Evolutionary conservation across 2,888 invertebrate species (phyloP), one percentile per base, ranked within the genome.

Genomic region (Timandra comae): DNA sequence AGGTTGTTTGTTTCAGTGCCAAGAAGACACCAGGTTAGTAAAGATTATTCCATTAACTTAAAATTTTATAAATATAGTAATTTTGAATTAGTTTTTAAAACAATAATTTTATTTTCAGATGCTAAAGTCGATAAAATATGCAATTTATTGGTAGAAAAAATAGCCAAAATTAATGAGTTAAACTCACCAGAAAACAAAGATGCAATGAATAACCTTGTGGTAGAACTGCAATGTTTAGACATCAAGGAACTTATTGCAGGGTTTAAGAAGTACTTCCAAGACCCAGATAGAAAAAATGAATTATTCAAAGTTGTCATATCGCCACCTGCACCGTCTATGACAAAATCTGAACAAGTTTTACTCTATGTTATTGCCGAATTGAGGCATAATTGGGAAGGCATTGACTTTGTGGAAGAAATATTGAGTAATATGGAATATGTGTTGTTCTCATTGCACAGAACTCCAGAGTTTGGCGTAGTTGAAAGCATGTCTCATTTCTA

Each of bases 401-500:
- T 49, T 5, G 52, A 69, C 43, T 37, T 78, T 10, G 52, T 78
- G 8, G 48, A 68, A 4, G 49, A 45, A 19, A 38, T 79, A 5
- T 47, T 84, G 34, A 46, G 36, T 7, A 67, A 59, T 27, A 78
- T 84, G 12, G 84, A 86, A 46, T 76, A 64, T 41, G 48, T 59
- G 20, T 33, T 85, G 25, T 84, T 86, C 38, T 64, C 65, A 45
- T 49, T 86, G 4, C 77, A 76, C 38, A 55, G 53, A 29, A 63
- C 76, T 2, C 81, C 84, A 3, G 63, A 67, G 1, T 73, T 80
- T 41, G 61, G 63, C n/a, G 55, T 58, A 2, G 63, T 84, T 22
- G 82, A 82, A 45, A 72, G 65, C 34, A 47, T 78, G 52, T 63
- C 85, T 1, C 78, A 78, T 49, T 77, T 85, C 35, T 86, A 78